A percentile compares a stretch with the other conserved stretches of the same genome.
Evolutionary conservation across 2,113 vertebrate species (phyloP).

Genomic region (Podilymbus podiceps): DNA sequence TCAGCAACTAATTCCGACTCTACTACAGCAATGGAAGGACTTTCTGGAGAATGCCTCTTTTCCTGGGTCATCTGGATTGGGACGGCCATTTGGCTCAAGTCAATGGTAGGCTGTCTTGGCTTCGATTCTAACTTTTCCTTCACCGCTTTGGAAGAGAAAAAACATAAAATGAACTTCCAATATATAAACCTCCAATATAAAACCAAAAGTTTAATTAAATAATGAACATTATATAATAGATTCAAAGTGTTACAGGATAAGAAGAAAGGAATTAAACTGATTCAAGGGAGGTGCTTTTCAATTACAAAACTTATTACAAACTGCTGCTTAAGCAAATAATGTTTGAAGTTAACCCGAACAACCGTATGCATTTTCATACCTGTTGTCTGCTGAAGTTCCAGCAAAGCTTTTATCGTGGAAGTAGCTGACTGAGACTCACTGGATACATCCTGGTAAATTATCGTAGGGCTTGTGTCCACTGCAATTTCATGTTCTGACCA

Average conservation of each 20-base stretch:
- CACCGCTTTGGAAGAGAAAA: constrained; percentile 72
- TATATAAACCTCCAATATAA: neutral
- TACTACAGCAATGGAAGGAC: constrained; percentile 82
- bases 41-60: constrained; percentile 85
- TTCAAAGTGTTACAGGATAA: neutral
- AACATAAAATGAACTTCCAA: neutral
- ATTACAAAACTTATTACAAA: neutral
- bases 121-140: constrained; percentile 91
- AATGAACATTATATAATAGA: neutral
- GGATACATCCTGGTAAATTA: constrained; percentile 94
- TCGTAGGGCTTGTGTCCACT: constrained; percentile 90
- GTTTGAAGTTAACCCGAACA: neutral
- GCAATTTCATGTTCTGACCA: constrained; percentile 95
- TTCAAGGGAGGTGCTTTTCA: neutral
- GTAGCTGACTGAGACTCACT: constrained; percentile 94
- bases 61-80: constrained; percentile 92
- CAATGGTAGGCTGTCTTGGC: constrained; percentile 91
- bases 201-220: neutral
- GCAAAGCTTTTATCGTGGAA: constrained; percentile 94
- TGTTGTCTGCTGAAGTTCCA: constrained; percentile 95
- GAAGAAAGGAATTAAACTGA: neutral
- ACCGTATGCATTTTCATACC: constrained; percentile 68
- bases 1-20: constrained; percentile 85
- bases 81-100: constrained; percentile 97
- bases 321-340: neutral